Evolutionary conservation across 2,797 vertebrate species (phyloP).

Genomic region (Heterohyrax brucei): DNA sequence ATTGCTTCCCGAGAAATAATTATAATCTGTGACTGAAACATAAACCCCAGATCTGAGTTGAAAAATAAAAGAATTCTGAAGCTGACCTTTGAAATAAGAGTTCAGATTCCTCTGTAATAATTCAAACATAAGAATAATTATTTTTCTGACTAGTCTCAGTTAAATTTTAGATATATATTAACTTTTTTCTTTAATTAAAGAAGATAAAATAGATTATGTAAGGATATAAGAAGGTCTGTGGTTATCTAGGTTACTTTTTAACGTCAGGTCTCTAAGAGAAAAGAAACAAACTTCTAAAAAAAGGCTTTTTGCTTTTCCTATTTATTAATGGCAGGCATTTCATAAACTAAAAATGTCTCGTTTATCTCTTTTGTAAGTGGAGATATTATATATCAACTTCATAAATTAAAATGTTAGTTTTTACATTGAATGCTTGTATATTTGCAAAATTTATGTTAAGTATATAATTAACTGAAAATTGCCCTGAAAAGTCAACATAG

Average conservation of each 20-base stretch:
- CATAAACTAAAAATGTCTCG: not conserved
- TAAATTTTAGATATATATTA: not conserved
- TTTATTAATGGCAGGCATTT: not conserved
- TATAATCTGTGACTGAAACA: slow-evolving; percentile 2
- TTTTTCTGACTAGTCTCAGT: slow-evolving; percentile 26
- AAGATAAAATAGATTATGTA: not conserved
- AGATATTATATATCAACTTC: not conserved
- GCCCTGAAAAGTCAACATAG: not conserved
- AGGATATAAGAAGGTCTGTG: not conserved
- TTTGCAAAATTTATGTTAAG: not conserved
- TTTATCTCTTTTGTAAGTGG: not conserved
- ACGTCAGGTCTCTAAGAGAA: not conserved
- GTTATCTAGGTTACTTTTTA: not conserved
- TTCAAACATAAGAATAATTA: not conserved
- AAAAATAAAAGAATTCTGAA: slow-evolving; percentile 25
- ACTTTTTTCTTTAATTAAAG: slow-evolving; percentile 9
- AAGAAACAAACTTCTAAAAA: not conserved
- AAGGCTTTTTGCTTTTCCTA: not conserved
- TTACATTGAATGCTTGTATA: slow-evolving; percentile 1
- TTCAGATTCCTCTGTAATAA: not conserved
- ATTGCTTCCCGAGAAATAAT: slow-evolving; percentile 52
- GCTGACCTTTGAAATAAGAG: slow-evolving; percentile 5
- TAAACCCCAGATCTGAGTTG: slow-evolving; percentile 14
- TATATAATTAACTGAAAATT: not conserved
- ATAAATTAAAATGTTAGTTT: not conserved